phyloP scores from a whole-genome alignment of 2,797 vertebrate genomes.

The Cyclopterus lumpus region DNA sequence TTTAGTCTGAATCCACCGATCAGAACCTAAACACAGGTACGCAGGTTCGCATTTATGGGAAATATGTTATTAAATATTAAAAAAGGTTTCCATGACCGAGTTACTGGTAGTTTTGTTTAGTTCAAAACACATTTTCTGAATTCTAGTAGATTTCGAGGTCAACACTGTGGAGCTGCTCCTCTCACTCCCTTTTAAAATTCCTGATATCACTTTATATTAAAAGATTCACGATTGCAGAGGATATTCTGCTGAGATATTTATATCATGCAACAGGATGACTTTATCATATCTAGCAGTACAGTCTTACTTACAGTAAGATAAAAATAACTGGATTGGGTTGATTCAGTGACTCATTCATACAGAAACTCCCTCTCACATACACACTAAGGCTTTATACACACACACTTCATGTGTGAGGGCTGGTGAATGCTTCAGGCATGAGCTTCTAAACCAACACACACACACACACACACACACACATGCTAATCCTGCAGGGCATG shows the following conservation, averaged over 20 bases:
- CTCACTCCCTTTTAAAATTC: neutral
- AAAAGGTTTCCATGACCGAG: neutral
- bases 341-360: slow-evolving; percentile 61
- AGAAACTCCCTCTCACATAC: slow-evolving; percentile 34
- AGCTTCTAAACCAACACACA: slow-evolving; percentile 51
- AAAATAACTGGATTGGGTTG: slow-evolving; percentile 57
- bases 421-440: slow-evolving; percentile 44
- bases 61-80: neutral
- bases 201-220: slow-evolving; percentile 4
- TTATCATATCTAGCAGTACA: slow-evolving; percentile 31
- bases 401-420: slow-evolving; percentile 39
- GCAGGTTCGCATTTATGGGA: slow-evolving; percentile 35
- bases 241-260: slow-evolving; percentile 22
- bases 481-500: slow-evolving; percentile 81
- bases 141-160: neutral
- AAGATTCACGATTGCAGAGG: slow-evolving; percentile 10
- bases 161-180: neutral
- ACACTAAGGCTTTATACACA: slow-evolving; percentile 40
- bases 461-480: slow-evolving; percentile 40
- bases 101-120: neutral
- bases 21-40: slow-evolving; percentile 40
- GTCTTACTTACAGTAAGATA: slow-evolving; percentile 60
- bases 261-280: slow-evolving; percentile 31
- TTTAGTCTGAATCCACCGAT: slow-evolving; percentile 61
- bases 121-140: neutral